Percentiles rank a stretch among this genome's conserved stretches.
Conservation (phyloP, 2,797 vertebrate genomes). For the Kryptolebias ocellatus region DNA sequence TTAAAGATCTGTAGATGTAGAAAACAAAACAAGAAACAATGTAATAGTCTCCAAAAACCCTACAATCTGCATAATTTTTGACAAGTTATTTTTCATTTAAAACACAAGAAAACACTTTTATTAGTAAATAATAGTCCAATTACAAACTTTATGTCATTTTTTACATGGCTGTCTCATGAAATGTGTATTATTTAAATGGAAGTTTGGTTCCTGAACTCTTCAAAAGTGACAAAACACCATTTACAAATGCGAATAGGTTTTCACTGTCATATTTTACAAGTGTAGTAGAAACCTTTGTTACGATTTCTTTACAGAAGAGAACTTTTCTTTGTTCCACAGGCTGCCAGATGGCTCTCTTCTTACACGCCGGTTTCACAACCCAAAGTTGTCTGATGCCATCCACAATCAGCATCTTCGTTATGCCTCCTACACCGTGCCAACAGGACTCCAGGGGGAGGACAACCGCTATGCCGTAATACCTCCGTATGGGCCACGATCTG, state of each 20-base stretch:
- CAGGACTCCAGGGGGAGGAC: conserved; percentile 72
- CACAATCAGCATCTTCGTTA: conserved; percentile 81
- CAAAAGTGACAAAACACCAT: too few species aligned
- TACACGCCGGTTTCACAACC: conserved; percentile 74
- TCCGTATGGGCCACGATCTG: conserved; percentile 83
- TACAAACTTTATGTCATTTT: background rate
- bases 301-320: background rate
- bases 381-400: conserved; percentile 71
- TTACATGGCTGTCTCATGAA: background rate
- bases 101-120: background rate
- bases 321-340: conserved; percentile 41
- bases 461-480: conserved; percentile 89
- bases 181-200: background rate
- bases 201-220: background rate
- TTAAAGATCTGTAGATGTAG: too few species aligned
- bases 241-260: background rate
- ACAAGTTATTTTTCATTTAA: too few species aligned
- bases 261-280: conserved; percentile 6
- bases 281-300: background rate
- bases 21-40: too few species aligned
- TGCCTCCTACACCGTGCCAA: conserved; percentile 81
- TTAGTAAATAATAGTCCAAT: background rate
- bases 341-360: conserved; percentile 74
- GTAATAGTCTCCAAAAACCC: too few species aligned
- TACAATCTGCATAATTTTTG: too few species aligned